Percentiles rank a stretch among this genome's conserved stretches.
Evolutionary conservation across 1,140 invertebrate genomes (phyloP).

Genomic region (Megathymus violae): DNA sequence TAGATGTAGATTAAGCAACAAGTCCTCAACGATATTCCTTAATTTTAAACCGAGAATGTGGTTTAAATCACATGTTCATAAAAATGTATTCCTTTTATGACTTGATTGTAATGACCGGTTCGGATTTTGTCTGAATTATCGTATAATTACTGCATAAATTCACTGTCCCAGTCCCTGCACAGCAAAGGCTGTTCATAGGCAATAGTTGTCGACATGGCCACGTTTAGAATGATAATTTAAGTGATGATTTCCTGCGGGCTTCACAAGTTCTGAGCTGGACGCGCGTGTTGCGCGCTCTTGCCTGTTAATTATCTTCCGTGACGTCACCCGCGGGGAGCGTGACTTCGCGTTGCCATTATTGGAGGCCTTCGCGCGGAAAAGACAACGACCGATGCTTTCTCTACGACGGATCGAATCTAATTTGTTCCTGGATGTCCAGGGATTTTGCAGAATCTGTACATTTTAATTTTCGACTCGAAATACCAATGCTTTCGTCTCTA

Average conservation of each 20-base stretch:
- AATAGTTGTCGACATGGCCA: conserved; percentile 51
- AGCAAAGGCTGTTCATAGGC: conserved; percentile 26
- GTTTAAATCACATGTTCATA: no score
- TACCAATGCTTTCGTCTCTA: not conserved
- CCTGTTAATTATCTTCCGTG: conserved; percentile 68
- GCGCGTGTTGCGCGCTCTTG: conserved; percentile 58
- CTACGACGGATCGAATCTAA: conserved; percentile 46
- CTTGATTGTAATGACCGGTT: no score
- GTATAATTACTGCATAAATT: not conserved
- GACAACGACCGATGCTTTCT: conserved; percentile 78
- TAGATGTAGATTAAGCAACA: not conserved
- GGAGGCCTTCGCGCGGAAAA: conserved; percentile 72
- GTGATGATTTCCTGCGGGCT: conserved; percentile 72
- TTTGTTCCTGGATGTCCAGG: conserved; percentile 38
- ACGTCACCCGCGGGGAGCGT: conserved; percentile 64
- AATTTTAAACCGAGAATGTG: no score
- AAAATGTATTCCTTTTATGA: no score
- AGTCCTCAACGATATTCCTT: no score
- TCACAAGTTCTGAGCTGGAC: conserved; percentile 46
- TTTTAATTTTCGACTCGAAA: not conserved
- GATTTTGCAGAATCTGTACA: conserved; percentile 38
- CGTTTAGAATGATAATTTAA: conserved; percentile 72
- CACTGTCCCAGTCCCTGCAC: not conserved
- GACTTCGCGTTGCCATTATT: conserved; percentile 61
- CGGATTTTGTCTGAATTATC: not conserved